Evolutionary conservation across 1,140 invertebrate species (phyloP), one percentile per base, ranked within the genome.

Genomic region (Bombus waltoni): DNA sequence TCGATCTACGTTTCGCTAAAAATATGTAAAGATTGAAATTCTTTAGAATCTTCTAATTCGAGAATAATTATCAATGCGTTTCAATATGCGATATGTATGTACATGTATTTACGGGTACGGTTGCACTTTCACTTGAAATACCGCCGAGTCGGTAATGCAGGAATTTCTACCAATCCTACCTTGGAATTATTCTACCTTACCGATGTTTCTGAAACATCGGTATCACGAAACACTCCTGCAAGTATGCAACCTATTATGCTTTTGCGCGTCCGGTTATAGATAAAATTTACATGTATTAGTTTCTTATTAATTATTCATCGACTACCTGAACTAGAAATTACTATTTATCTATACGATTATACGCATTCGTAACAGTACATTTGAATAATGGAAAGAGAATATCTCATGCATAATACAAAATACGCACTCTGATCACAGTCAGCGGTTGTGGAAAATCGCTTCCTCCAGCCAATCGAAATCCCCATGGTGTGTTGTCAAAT

Each of bases 401-500:
- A 11, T 4, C 2, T 0, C 15, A n/a, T 80, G 53, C 11, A 47
- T 38, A 68, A 81, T 32, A 18, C 47, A 40, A 25, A 38, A 72
- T 92, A 93, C 96, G 96, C 96, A 98, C 98, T 96, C 97, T 97
- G 91, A 98, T 97, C 73, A 98, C 97, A 68, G 97, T 97, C 65
- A 98, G 95, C 10, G 98, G 97, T 87, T 97, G 96, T 65, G 97
- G 97, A 92, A 97, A 98, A 94, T 98, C 98, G 85, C 96, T 96
- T 22, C 98, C 98, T 74, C 98, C 98, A 83, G 97, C 97, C 72
- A 99, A 95, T 57, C 98, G 96, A 95, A 99, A 99, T 78, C 98
- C 98, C 98, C 98, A 99, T 80, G 97, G 96, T 77, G 96, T 95
- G 85, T 96, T 96, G 90, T 97, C 96, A 86, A 96, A 96, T 94